Base-by-base conservation (phyloP, 2,797 vertebrate species). In the Allobates femoralis region DNA sequence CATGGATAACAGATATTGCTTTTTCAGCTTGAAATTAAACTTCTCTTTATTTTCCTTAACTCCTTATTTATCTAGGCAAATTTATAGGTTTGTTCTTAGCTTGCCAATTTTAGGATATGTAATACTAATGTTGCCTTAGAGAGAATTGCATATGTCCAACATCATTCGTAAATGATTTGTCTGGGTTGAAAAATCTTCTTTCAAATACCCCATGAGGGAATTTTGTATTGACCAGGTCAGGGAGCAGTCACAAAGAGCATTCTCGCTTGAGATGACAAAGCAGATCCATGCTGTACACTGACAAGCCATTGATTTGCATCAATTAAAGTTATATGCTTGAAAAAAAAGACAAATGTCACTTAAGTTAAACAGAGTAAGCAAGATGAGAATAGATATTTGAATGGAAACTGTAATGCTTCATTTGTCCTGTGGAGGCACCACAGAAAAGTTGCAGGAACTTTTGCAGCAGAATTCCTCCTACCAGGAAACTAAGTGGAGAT, bases 1-100 rank as follows among this genome's bases (percentile, higher is more conserved):
- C 81, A 51, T 74, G 75, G 64, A 41, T n/a, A 84, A 71, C 30
- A 37, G 32, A 53, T 84, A 87, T 84, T 83, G 76, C 81, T 79
- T 87, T 86, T 34, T 53, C 55, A 53, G 30, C 41, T 73, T 58
- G 76, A 71, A 76, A 77, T 82, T 46, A 82, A 16, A 28, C 53
- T 81, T 81, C 18, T 37, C 34, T 86, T 73, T 62, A 34, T 82
- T 55, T 15, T 55, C 14, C 51, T 83, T 87, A 78, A 87, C 80
- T 26, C 74, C 78, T 23, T 50, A 46, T 46, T 74, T 41, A n/a
- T 5, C 41, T 26, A 50, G 41, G 21, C 71, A 74, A 50, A n/a
- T 74, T 74, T 15, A 74, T 26, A 50, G 41, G 15, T 26, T 50
- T 74, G 5, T 50, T 50, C 50, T 6, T 4, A 26, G 3, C 16